A percentile compares a stretch with the other conserved stretches of the same genome.
Conservation (phyloP, 2,797 vertebrate genomes). For the Myotis planiceps region DNA sequence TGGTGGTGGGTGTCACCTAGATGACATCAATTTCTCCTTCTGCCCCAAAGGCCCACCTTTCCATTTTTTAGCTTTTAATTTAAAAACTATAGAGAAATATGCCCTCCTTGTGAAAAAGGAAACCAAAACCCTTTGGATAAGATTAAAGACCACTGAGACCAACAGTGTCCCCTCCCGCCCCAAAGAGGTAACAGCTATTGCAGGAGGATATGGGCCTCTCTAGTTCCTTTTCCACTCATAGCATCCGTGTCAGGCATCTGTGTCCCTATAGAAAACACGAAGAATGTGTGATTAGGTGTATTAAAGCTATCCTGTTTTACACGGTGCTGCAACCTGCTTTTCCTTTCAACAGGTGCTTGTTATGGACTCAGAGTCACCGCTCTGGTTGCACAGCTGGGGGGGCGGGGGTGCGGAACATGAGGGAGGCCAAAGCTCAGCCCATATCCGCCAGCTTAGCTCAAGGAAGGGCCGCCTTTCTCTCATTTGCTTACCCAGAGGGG, state of each 20-base stretch:
- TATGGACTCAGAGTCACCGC: neutral
- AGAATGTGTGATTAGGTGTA: neutral
- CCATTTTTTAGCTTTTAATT: neutral
- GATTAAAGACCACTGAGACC: neutral
- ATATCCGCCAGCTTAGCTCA: neutral
- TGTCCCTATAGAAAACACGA: neutral
- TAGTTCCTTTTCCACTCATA: neutral
- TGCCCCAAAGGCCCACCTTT: neutral
- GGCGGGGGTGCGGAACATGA: rapidly evolving
- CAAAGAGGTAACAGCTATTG: neutral
- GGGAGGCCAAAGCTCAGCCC: neutral
- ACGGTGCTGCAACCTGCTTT: neutral
- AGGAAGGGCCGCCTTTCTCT: neutral
- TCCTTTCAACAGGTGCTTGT: neutral
- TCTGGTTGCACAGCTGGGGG: neutral
- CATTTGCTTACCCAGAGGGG: neutral
- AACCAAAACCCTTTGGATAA: neutral
- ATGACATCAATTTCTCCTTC: neutral
- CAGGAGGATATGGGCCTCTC: neutral
- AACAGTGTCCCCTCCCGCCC: neutral
- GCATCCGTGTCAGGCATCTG: neutral
- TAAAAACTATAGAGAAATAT: neutral
- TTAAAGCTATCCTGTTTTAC: neutral
- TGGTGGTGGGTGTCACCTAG: neutral
- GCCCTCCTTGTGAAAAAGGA: neutral